Percentiles rank a stretch among this genome's conserved stretches.
phyloP scores from a whole-genome alignment of 2,888 invertebrate genomes.

The Leucoma salicis region DNA sequence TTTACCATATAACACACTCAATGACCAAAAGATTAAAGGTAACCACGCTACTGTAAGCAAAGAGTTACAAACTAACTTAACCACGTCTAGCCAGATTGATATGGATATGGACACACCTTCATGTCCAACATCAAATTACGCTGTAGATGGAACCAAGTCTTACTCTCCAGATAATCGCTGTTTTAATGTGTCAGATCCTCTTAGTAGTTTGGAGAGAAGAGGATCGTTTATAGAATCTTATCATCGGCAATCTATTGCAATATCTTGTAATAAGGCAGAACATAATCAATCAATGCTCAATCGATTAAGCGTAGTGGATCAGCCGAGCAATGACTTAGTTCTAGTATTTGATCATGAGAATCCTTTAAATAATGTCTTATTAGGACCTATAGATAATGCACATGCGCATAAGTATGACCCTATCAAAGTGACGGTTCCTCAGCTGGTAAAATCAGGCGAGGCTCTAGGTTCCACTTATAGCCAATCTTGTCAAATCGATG shows the following conservation, averaged over 20 bases:
- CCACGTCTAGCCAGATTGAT: constrained; percentile 65
- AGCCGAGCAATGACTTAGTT: constrained; percentile 14
- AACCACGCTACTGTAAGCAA: constrained; percentile 46
- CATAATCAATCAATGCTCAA: neutral
- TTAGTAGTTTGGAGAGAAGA: no score
- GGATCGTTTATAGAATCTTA: neutral
- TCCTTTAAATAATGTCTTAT: constrained; percentile 63
- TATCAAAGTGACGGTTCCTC: neutral
- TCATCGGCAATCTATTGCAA: neutral
- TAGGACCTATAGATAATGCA: constrained; percentile 34
- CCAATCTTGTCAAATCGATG: neutral
- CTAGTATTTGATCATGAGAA: constrained; percentile 61
- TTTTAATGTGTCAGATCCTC: neutral
- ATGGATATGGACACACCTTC: constrained; percentile 32
- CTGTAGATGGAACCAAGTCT: neutral
- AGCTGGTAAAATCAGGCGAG: constrained; percentile 13
- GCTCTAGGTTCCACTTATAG: constrained; percentile 3
- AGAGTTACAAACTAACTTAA: constrained; percentile 60
- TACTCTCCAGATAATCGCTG: neutral
- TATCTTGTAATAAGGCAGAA: neutral
- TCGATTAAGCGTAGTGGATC: neutral
- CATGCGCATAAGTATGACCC: constrained; percentile 56
- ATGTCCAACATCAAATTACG: neutral
- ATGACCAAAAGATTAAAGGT: constrained; percentile 12
- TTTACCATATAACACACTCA: constrained; percentile 39